These are phyloP conservation scores for Poeciliopsis turrubarensis DNA, from an alignment of 2,113 vertebrate species.

Conservation along the genomic window DNA sequence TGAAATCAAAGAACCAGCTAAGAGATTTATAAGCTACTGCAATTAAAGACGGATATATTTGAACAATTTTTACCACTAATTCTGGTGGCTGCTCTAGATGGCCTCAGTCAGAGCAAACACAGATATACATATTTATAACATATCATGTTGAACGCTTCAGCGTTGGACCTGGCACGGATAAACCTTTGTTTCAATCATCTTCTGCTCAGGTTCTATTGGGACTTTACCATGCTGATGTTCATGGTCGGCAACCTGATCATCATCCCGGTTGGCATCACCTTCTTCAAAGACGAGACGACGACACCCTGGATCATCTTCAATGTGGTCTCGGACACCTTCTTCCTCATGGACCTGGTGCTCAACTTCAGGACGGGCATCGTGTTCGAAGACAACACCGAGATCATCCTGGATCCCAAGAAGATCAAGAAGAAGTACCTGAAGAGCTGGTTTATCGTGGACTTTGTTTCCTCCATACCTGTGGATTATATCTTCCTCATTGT, in stretches of 20 bases:
- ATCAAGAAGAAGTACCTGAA: conserved; percentile 97
- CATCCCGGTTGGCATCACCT: conserved; percentile 98
- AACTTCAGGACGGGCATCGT: conserved; percentile 98
- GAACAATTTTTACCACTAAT: too few species aligned
- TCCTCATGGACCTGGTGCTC: conserved; percentile 96
- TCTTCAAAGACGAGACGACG: conserved; percentile 98
- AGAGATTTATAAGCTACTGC: too few species aligned
- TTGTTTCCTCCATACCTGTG: conserved; percentile 97
- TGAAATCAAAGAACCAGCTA: too few species aligned
- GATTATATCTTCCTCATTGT: conserved; percentile 99
- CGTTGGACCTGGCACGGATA: neutral
- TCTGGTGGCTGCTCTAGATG: too few species aligned
- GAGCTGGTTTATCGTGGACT: conserved; percentile 98
- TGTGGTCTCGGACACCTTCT: conserved; percentile 97
- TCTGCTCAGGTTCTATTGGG: conserved; percentile 94
- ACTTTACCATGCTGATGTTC: conserved; percentile 98
- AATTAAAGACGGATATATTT: too few species aligned
- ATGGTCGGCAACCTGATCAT: conserved; percentile 99
- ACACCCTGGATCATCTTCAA: conserved; percentile 98
- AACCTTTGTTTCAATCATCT: neutral
- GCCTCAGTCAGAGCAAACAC: neutral
- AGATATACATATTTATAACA: neutral
- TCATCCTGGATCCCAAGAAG: conserved; percentile 94
- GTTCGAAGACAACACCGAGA: conserved; percentile 97
- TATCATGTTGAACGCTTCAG: neutral